Conservation (phyloP, 1,140 invertebrate genomes). For the Drosophila obscura region DNA sequence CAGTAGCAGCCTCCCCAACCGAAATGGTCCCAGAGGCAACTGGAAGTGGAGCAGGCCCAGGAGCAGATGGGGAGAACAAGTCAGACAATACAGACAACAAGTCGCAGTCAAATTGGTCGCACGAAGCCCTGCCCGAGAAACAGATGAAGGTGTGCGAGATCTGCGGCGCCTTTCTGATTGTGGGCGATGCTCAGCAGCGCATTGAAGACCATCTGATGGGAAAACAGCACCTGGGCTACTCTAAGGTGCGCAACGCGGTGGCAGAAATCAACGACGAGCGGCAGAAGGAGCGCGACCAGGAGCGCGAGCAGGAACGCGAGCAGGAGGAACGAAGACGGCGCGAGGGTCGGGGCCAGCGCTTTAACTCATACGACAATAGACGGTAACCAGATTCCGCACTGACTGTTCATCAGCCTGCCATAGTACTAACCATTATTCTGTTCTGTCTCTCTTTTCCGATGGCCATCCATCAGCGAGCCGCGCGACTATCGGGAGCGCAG, state of each 20-base stretch:
- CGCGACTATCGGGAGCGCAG: constrained; percentile 75
- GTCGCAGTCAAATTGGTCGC: constrained; percentile 52
- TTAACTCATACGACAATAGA: constrained; percentile 83
- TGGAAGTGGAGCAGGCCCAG: not conserved
- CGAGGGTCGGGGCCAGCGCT: constrained; percentile 86
- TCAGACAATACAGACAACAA: constrained; percentile 88
- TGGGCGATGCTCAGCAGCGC: constrained; percentile 98
- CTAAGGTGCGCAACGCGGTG: constrained; percentile 87
- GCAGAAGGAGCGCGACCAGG: constrained; percentile 87
- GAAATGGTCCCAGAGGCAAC: not conserved
- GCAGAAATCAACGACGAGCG: constrained; percentile 87
- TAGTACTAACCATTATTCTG: not conserved
- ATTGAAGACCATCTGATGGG: constrained; percentile 99
- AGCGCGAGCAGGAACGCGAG: constrained; percentile 88
- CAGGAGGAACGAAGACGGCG: constrained; percentile 88
- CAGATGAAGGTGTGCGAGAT: constrained; percentile 99
- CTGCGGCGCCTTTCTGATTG: constrained; percentile 98
- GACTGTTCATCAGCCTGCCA: not conserved
- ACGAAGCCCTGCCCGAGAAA: constrained; percentile 91
- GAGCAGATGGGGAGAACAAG: constrained; percentile 46
- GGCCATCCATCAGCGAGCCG: constrained; percentile 48
- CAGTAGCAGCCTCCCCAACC: not conserved
- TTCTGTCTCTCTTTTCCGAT: constrained; percentile 2
- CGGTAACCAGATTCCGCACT: constrained; percentile 46
- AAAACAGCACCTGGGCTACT: constrained; percentile 97